Evolutionary conservation across 2,888 invertebrate species (phyloP).

Genomic region (Poecilobothrus nobilitatus): DNA sequence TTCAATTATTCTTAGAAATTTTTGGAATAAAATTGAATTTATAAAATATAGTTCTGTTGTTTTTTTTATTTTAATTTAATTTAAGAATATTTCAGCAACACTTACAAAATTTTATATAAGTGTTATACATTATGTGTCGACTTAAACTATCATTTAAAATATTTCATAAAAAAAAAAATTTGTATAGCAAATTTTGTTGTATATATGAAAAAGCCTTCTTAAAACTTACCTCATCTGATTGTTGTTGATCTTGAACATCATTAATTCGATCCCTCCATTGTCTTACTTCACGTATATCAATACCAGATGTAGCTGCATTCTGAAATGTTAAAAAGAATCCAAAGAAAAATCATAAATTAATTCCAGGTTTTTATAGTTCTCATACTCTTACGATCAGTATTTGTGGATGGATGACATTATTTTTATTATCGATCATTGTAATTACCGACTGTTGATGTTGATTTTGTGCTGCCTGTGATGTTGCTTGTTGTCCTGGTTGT

Average conservation of each 20-base stretch:
- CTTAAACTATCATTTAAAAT: no score
- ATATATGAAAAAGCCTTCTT: no score
- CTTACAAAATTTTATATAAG: no score
- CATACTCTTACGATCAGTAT: slow-evolving; percentile 26
- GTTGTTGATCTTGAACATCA: not conserved
- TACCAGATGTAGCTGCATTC: slow-evolving; percentile 9
- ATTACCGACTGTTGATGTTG: slow-evolving; percentile 45
- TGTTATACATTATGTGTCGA: no score
- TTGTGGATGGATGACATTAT: slow-evolving; percentile 43
- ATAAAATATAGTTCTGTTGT: no score
- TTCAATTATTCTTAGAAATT: no score
- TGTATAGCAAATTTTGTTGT: no score
- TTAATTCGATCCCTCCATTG: slow-evolving; percentile 5
- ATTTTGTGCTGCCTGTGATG: slow-evolving; percentile 39
- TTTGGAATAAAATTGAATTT: no score
- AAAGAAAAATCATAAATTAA: not conserved
- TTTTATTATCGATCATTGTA: slow-evolving; percentile 30
- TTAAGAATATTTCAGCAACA: no score
- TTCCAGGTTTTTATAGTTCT: not conserved
- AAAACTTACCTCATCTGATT: slow-evolving; percentile 5
- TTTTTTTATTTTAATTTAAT: no score
- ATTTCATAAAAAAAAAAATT: no score
- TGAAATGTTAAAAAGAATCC: not conserved
- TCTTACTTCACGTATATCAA: slow-evolving; percentile 9
- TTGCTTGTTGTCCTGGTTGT: slow-evolving; percentile 26